phyloP scores from a whole-genome alignment of 2,888 invertebrate species.

The Neoitamus cyanurus region DNA sequence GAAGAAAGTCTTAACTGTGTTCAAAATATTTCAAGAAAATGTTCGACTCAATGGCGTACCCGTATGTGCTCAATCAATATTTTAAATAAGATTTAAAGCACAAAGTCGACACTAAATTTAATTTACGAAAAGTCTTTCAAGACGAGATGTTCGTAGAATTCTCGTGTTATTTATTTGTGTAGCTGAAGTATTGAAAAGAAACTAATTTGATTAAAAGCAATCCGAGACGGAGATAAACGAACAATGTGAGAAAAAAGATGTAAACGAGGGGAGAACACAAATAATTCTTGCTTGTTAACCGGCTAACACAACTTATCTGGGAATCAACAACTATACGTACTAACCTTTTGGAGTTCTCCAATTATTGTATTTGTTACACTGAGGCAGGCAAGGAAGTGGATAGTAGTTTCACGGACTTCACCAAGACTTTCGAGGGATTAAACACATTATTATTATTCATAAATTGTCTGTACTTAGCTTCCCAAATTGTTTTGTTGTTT shows the following conservation, averaged over 20 bases:
- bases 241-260: not conserved
- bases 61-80: not conserved
- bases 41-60: not conserved
- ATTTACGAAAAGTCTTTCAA: not conserved
- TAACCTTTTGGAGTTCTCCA: no score
- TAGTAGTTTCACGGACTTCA: no score
- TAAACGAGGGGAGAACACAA: not conserved
- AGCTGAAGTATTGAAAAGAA: not conserved
- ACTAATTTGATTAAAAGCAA: not conserved
- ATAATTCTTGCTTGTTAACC: not conserved
- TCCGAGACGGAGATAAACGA: not conserved
- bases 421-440: no score
- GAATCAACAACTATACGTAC: no score
- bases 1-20: not conserved
- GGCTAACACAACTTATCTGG: no score
- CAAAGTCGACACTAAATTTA: not conserved
- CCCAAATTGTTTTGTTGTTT: no score
- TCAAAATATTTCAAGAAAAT: not conserved
- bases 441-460: no score
- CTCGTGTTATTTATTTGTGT: not conserved
- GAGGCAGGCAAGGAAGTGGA: no score
- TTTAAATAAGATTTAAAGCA: not conserved
- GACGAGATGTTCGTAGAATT: not conserved
- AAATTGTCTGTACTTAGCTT: no score
- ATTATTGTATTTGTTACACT: no score